Conservation (phyloP, 2,797 vertebrate species). For the Garrulus glandarius region DNA sequence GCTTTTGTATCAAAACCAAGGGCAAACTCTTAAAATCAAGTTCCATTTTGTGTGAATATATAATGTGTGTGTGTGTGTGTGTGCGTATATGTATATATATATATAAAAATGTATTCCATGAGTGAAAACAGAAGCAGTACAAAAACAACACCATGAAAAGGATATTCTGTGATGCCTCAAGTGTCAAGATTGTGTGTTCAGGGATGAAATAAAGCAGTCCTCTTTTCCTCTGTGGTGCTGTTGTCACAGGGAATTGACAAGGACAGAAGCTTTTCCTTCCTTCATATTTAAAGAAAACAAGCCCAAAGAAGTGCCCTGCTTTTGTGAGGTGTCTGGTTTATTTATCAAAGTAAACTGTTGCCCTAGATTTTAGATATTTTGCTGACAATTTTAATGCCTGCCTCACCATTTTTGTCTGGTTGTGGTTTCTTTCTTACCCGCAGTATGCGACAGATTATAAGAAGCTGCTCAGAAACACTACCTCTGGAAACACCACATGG, state of each 20-base stretch:
- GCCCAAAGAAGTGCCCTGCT: not conserved
- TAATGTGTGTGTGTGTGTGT: not conserved
- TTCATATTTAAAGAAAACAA: not conserved
- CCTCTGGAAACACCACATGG: slow-evolving; percentile 80
- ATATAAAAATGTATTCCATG: not conserved
- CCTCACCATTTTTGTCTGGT: not conserved
- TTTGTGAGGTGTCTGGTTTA: not conserved
- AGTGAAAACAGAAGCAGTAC: not conserved
- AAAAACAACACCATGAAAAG: not conserved
- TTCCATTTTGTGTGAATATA: not conserved
- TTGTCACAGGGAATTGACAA: not conserved
- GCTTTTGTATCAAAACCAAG: not conserved
- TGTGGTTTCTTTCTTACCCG: not conserved
- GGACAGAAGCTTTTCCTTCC: not conserved
- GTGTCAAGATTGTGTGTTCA: not conserved
- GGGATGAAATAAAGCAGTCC: not conserved
- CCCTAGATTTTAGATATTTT: slow-evolving; percentile 1
- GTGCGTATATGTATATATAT: too few relatives aligned
- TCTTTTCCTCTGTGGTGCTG: not conserved
- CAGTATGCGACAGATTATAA: slow-evolving; percentile 91
- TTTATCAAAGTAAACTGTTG: not conserved
- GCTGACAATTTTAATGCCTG: not conserved
- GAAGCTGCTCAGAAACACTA: slow-evolving; percentile 77
- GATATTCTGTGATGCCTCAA: not conserved
- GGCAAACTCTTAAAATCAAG: not conserved